phyloP scores from a whole-genome alignment of 2,113 vertebrate species.

The Mungos mungo region DNA sequence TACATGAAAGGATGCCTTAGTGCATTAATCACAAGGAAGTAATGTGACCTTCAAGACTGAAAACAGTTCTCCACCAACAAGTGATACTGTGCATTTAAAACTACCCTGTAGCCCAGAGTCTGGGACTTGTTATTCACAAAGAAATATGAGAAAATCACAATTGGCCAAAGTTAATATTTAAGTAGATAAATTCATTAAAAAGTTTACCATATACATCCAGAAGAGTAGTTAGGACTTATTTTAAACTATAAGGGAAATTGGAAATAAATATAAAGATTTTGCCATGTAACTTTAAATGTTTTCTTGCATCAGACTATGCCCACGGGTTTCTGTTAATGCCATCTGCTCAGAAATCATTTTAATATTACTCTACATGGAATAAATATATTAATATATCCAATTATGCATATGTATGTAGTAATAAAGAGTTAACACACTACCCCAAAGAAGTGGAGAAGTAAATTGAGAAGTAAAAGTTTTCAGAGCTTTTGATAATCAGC shows the following conservation, averaged over 20 bases:
- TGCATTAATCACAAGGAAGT: background rate
- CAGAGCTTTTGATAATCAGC: background rate
- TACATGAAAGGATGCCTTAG: background rate
- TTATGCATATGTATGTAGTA: background rate
- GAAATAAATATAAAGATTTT: background rate
- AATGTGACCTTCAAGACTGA: background rate
- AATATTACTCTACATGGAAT: conserved; percentile 5
- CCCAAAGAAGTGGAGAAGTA: background rate
- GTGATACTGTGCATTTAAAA: background rate
- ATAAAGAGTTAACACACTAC: conserved; percentile 14
- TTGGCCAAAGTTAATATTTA: background rate
- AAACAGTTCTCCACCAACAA: background rate
- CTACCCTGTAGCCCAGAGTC: background rate
- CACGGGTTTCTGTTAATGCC: background rate
- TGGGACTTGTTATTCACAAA: background rate
- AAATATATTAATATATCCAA: background rate
- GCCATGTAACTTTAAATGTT: background rate
- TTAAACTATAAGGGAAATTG: conserved; percentile 2
- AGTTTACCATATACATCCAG: background rate
- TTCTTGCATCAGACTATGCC: background rate
- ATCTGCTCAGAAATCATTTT: conserved; percentile 43
- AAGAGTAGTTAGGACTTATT: background rate
- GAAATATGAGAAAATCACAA: background rate
- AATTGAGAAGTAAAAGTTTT: conserved; percentile 6
- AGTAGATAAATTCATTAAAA: background rate